A percentile compares a stretch with the other conserved stretches of the same genome.
Conservation (phyloP, 2,888 invertebrate genomes). For the Ophraella communa region DNA sequence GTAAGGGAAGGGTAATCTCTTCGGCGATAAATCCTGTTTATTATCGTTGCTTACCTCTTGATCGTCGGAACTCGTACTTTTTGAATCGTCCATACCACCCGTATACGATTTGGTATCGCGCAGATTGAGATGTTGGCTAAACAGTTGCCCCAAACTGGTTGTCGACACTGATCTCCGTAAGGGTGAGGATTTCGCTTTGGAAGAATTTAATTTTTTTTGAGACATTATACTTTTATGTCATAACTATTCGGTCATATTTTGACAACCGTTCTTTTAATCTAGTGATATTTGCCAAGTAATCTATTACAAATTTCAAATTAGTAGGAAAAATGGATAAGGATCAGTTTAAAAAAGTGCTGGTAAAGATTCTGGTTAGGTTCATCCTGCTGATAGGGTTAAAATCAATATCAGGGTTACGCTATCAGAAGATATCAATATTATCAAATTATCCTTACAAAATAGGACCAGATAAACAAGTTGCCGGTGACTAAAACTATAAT, state of each 20-base stretch:
- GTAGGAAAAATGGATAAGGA: too few species aligned
- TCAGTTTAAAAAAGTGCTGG: too few species aligned
- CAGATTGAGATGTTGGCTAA: constrained; percentile 44
- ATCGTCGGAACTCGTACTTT: constrained; percentile 40
- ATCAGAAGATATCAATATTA: too few species aligned
- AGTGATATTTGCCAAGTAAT: too few species aligned
- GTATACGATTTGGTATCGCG: constrained; percentile 50
- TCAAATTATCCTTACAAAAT: too few species aligned
- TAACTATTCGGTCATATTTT: constrained; percentile 21
- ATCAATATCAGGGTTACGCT: too few species aligned
- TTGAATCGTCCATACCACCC: constrained; percentile 44
- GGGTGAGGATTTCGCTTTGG: constrained; percentile 36
- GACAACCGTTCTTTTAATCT: constrained; percentile 15
- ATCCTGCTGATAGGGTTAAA: too few species aligned
- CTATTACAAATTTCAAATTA: too few species aligned
- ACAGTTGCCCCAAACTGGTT: constrained; percentile 40
- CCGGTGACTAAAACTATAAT: too few species aligned
- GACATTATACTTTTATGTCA: constrained; percentile 18
- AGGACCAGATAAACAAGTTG: too few species aligned
- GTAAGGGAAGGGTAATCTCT: constrained; percentile 10
- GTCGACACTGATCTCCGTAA: constrained; percentile 45
- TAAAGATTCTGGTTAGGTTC: too few species aligned
- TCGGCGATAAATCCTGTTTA: constrained; percentile 29
- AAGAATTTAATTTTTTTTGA: constrained; percentile 35
- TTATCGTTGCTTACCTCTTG: constrained; percentile 34